Evolutionary conservation across 2,888 invertebrate genomes (phyloP).

Genomic region (Nineta flava): DNA sequence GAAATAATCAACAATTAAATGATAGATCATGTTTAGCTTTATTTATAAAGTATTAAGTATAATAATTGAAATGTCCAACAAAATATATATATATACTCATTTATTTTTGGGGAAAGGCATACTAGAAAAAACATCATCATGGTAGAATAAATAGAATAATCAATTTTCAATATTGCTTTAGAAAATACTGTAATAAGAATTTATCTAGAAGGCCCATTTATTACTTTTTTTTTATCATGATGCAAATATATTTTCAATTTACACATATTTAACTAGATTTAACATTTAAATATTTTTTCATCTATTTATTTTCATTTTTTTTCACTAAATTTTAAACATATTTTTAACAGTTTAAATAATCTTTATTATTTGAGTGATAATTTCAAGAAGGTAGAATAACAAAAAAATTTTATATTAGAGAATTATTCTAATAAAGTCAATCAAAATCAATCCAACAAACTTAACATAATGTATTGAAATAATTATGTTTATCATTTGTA

Average conservation of each 20-base stretch:
- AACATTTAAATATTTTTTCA: background rate
- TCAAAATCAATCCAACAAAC: too few relatives aligned
- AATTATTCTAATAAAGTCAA: too few relatives aligned
- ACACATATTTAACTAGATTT: background rate
- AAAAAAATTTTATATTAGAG: too few relatives aligned
- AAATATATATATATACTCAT: constrained; percentile 1
- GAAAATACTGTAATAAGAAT: constrained; percentile 5
- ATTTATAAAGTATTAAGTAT: constrained; percentile 2
- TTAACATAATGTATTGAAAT: too few relatives aligned
- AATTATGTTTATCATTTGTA: too few relatives aligned
- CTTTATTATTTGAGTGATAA: background rate
- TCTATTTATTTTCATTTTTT: background rate
- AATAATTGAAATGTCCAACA: constrained; percentile 1
- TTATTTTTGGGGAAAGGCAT: background rate
- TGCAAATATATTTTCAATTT: constrained; percentile 1
- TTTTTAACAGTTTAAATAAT: background rate
- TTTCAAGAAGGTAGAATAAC: too few relatives aligned
- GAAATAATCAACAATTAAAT: background rate
- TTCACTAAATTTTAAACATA: background rate
- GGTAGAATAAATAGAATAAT: background rate
- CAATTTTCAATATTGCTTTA: constrained; percentile 2
- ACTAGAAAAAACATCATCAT: background rate
- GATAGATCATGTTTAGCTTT: background rate
- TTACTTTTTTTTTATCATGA: background rate
- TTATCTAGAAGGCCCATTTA: constrained; percentile 3